phyloP scores from a whole-genome alignment of 2,113 vertebrate genomes.

The Chaetodon auriga region DNA sequence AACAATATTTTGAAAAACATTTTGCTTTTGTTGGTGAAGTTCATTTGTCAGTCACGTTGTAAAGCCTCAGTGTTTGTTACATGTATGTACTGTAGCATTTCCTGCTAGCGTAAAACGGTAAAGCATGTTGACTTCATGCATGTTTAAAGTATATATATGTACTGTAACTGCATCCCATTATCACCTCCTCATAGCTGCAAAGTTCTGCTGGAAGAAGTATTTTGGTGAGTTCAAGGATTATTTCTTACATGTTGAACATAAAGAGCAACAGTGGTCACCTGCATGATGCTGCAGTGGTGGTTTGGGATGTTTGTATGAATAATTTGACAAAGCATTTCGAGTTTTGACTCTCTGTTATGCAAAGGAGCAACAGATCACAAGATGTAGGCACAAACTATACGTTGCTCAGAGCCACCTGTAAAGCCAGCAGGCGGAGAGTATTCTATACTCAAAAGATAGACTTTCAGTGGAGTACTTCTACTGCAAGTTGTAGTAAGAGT shows the following conservation, averaged over 20 bases:
- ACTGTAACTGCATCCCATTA: neutral
- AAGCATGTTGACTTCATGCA: neutral
- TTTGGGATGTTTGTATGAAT: neutral
- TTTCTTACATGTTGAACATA: neutral
- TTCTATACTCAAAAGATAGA: neutral
- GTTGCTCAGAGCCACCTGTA: neutral
- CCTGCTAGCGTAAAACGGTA: neutral
- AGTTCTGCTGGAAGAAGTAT: neutral
- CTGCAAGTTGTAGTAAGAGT: constrained; percentile 43
- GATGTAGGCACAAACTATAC: neutral
- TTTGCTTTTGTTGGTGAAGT: neutral
- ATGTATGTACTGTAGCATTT: neutral
- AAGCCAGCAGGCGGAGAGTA: neutral
- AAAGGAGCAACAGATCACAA: neutral
- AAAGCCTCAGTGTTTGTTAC: neutral
- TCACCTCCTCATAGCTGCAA: neutral
- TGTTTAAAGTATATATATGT: neutral
- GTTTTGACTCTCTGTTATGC: neutral
- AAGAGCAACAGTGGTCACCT: neutral
- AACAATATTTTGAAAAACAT: neutral
- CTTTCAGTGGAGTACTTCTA: neutral
- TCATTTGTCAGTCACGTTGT: neutral
- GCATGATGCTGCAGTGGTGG: neutral
- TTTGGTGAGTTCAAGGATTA: no score
- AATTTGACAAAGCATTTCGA: neutral